Evolutionary conservation across 1,140 invertebrate species (phyloP).

Genomic region (Ceratitis capitata): DNA sequence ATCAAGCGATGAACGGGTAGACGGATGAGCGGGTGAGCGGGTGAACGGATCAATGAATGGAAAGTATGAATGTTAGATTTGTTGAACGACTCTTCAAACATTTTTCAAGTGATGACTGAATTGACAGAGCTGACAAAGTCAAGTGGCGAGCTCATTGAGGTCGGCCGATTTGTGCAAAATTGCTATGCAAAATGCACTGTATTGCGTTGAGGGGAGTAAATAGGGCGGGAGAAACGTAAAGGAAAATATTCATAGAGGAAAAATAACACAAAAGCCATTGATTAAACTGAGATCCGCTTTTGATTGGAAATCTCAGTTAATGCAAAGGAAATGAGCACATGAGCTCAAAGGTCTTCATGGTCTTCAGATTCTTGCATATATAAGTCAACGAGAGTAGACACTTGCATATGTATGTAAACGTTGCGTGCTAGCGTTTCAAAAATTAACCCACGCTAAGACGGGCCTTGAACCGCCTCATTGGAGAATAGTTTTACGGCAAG

Average conservation of each 20-base stretch:
- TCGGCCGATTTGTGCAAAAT: conserved; percentile 30
- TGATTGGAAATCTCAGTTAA: conserved; percentile 18
- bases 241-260: neutral
- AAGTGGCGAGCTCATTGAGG: conserved; percentile 19
- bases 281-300: conserved; percentile 13
- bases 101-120: neutral
- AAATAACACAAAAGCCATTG: conserved; percentile 27
- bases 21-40: neutral
- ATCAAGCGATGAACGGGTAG: neutral
- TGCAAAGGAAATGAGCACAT: neutral
- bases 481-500: no score
- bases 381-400: no score
- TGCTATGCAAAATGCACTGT: neutral
- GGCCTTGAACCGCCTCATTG: no score
- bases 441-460: no score
- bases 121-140: conserved; percentile 30
- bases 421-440: no score
- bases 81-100: neutral
- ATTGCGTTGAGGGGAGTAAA: neutral
- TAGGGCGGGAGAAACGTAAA: neutral
- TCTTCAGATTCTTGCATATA: no score
- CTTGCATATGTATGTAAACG: no score
- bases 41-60: neutral
- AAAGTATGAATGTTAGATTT: no score
- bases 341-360: no score